Evolutionary conservation across 1,140 invertebrate species (phyloP).

Genomic region (Neuroterus valhalla): DNA sequence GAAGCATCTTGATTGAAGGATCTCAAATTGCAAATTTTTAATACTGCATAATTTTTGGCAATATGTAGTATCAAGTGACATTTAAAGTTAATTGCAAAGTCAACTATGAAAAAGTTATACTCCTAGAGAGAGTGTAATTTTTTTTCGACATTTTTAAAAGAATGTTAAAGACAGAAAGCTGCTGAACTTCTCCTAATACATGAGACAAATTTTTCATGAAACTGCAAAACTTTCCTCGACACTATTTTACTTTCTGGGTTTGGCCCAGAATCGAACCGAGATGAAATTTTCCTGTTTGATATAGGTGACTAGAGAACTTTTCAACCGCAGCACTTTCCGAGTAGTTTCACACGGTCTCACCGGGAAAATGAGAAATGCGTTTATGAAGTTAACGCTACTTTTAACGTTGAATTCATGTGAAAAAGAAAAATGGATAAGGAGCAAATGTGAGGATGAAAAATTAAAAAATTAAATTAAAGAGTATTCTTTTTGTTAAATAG

Average conservation of each 20-base stretch:
- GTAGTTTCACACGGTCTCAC: slow-evolving; percentile 10
- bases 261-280: slow-evolving; percentile 24
- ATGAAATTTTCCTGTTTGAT: slow-evolving; percentile 23
- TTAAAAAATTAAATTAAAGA: background rate
- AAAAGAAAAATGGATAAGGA: slow-evolving; percentile 1
- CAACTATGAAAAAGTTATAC: too few relatives aligned
- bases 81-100: too few relatives aligned
- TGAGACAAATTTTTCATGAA: background rate
- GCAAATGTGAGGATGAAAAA: slow-evolving; percentile 1
- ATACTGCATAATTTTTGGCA: too few relatives aligned
- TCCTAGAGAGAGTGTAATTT: too few relatives aligned
- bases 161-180: background rate
- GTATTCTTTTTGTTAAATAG: slow-evolving; percentile 3
- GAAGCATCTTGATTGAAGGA: too few relatives aligned
- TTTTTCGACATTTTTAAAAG: background rate
- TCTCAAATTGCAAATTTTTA: too few relatives aligned
- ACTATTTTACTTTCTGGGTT: slow-evolving; percentile 8
- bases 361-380: slow-evolving; percentile 13
- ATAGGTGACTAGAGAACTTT: slow-evolving; percentile 29
- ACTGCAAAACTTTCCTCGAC: background rate
- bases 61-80: too few relatives aligned
- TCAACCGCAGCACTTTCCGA: slow-evolving; percentile 27
- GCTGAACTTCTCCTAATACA: background rate
- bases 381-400: background rate
- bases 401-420: background rate